phyloP scores from a whole-genome alignment of 2,888 invertebrate species.

The Peribatodes rhomboidaria region DNA sequence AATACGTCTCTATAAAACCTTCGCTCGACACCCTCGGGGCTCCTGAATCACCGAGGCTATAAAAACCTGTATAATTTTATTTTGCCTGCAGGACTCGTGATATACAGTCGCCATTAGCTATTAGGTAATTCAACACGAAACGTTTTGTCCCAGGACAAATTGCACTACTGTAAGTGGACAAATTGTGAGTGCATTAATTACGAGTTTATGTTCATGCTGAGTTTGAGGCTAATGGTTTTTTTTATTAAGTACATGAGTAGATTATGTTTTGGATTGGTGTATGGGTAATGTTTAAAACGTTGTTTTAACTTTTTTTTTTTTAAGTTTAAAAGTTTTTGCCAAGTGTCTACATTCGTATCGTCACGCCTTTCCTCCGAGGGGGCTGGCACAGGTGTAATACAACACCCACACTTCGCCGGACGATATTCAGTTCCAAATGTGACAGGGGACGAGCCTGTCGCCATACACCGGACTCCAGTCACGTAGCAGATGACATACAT shows the following conservation, averaged over 20 bases:
- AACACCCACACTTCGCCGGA: too few species aligned
- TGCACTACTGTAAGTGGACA: slow-evolving; percentile 22
- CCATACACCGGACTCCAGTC: too few species aligned
- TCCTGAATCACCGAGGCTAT: slow-evolving; percentile 53
- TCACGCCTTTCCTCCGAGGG: too few species aligned
- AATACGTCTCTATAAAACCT: slow-evolving; percentile 54
- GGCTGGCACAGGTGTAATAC: too few species aligned
- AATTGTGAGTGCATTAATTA: slow-evolving; percentile 28
- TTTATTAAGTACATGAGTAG: neutral
- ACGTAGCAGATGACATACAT: too few species aligned
- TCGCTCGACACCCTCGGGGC: slow-evolving; percentile 52
- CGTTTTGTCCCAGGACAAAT: slow-evolving; percentile 33
- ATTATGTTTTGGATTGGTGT: too few species aligned
- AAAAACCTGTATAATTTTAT: slow-evolving; percentile 63
- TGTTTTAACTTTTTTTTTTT: too few species aligned
- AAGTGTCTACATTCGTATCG: too few species aligned
- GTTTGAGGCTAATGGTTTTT: neutral
- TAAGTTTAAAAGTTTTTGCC: too few species aligned
- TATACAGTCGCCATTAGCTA: slow-evolving; percentile 55
- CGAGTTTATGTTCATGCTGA: slow-evolving; percentile 6
- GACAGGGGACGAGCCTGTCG: too few species aligned
- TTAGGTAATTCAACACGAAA: slow-evolving; percentile 43
- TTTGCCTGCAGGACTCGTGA: slow-evolving; percentile 55
- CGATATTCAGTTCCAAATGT: too few species aligned
- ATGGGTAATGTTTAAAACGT: too few species aligned